phyloP scores from a whole-genome alignment of 2,113 vertebrate species.

The Poecilia latipinna region DNA sequence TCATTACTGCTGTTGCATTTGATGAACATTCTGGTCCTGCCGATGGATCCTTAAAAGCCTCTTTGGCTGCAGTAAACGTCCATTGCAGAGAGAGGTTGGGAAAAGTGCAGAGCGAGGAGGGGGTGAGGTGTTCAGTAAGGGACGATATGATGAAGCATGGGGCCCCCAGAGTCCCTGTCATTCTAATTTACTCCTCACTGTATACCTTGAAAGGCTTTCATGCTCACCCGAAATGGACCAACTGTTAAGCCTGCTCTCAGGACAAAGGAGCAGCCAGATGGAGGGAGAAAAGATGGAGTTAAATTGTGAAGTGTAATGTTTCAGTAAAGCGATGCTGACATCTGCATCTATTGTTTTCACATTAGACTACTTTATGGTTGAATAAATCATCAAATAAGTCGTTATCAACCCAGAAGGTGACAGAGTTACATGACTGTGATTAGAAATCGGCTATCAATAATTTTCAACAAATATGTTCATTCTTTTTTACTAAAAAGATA shows the following conservation, averaged over 20 bases:
- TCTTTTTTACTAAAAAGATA: background rate
- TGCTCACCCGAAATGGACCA: constrained; percentile 49
- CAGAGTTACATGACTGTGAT: background rate
- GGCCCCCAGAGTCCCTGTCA: constrained; percentile 66
- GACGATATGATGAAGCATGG: constrained; percentile 31
- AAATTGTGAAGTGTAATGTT: background rate
- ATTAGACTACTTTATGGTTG: constrained; percentile 24
- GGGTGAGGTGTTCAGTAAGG: constrained; percentile 18
- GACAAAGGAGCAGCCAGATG: constrained; percentile 31
- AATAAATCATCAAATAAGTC: constrained; percentile 12
- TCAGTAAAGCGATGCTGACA: constrained; percentile 26
- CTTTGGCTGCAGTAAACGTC: constrained; percentile 44
- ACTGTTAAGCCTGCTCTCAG: constrained; percentile 3
- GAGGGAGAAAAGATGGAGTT: constrained; percentile 11
- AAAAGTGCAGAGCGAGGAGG: background rate
- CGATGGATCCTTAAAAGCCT: constrained; percentile 59
- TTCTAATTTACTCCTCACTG: constrained; percentile 64
- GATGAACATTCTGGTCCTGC: constrained; percentile 23
- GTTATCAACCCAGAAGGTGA: background rate
- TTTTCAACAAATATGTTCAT: background rate
- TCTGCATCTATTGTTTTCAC: constrained; percentile 29
- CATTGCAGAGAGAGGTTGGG: constrained; percentile 22
- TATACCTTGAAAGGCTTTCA: constrained; percentile 58
- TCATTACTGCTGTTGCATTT: constrained; percentile 29
- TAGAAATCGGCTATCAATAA: background rate